A percentile compares a stretch with the other conserved stretches of the same genome.
These are phyloP conservation scores for Zeuzera pyrina DNA, from an alignment of 2,888 invertebrate genomes.

Conservation along the genomic window DNA sequence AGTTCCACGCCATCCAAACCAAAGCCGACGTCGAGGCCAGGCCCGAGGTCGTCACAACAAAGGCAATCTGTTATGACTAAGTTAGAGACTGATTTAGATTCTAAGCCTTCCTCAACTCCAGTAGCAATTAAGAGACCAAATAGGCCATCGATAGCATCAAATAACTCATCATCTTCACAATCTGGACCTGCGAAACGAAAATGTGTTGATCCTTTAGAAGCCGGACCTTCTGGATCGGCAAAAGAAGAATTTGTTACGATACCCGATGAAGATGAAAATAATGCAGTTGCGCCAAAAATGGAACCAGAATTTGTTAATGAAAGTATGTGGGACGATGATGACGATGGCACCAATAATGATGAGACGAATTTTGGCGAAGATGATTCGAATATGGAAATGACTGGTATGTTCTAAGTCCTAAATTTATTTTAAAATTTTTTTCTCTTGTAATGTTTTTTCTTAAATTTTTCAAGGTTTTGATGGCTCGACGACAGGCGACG, in stretches of 20 bases:
- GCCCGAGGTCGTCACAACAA: slow-evolving; percentile 78
- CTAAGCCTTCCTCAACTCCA: slow-evolving; percentile 76
- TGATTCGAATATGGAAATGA: slow-evolving; percentile 77
- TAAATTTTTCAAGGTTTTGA: slow-evolving; percentile 50
- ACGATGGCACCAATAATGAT: slow-evolving; percentile 75
- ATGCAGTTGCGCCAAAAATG: slow-evolving; percentile 76
- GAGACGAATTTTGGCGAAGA: slow-evolving; percentile 77
- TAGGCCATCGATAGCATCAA: slow-evolving; percentile 77
- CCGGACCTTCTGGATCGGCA: slow-evolving; percentile 71
- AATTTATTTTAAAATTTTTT: background rate
- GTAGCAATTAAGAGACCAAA: slow-evolving; percentile 76
- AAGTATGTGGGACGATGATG: slow-evolving; percentile 73
- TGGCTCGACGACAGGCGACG: slow-evolving; percentile 65
- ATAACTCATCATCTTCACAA: slow-evolving; percentile 73
- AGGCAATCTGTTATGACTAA: slow-evolving; percentile 76
- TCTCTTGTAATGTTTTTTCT: background rate
- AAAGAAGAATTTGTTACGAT: slow-evolving; percentile 71
- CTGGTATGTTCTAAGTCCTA: slow-evolving; percentile 39
- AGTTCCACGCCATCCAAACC: slow-evolving; percentile 72
- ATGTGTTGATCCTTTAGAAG: slow-evolving; percentile 75
- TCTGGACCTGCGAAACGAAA: slow-evolving; percentile 71
- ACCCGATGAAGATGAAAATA: slow-evolving; percentile 68
- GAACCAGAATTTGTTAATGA: slow-evolving; percentile 79
- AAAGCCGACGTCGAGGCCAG: slow-evolving; percentile 73
- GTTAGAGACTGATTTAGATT: slow-evolving; percentile 74